phyloP scores from a whole-genome alignment of 2,113 vertebrate species.

The Prunella fulvescens region DNA sequence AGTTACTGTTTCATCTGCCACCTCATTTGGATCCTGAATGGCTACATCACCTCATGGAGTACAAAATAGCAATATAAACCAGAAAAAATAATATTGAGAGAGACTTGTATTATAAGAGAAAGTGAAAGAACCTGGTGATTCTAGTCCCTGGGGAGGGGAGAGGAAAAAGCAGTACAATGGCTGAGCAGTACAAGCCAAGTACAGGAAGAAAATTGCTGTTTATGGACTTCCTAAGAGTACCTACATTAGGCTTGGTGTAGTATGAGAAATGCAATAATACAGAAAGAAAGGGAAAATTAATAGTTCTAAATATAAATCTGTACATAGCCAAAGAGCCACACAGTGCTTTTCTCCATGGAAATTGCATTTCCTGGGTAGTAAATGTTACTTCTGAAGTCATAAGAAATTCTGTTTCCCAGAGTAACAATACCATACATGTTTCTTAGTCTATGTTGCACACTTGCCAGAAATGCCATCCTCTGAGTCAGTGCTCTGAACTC shows the following conservation, averaged over 20 bases:
- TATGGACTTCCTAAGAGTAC: slow-evolving; percentile 8
- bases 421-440: not conserved
- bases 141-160: not conserved
- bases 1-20: not conserved
- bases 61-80: not conserved
- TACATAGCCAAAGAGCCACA: not conserved
- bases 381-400: not conserved
- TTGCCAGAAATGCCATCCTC: not conserved
- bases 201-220: slow-evolving; percentile 15
- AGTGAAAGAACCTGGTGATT: slow-evolving; percentile 19
- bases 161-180: slow-evolving; percentile 22
- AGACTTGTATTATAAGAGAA: not conserved
- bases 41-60: not conserved
- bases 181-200: not conserved
- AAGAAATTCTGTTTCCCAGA: not conserved
- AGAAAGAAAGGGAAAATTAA: not conserved
- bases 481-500: not conserved
- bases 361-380: not conserved
- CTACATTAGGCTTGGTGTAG: not conserved
- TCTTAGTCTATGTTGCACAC: not conserved
- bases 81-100: not conserved
- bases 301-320: not conserved
- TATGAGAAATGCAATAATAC: not conserved
- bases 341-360: not conserved
- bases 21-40: not conserved